Base-by-base conservation (phyloP, 2,797 vertebrate species). In the Octomys mimax region DNA sequence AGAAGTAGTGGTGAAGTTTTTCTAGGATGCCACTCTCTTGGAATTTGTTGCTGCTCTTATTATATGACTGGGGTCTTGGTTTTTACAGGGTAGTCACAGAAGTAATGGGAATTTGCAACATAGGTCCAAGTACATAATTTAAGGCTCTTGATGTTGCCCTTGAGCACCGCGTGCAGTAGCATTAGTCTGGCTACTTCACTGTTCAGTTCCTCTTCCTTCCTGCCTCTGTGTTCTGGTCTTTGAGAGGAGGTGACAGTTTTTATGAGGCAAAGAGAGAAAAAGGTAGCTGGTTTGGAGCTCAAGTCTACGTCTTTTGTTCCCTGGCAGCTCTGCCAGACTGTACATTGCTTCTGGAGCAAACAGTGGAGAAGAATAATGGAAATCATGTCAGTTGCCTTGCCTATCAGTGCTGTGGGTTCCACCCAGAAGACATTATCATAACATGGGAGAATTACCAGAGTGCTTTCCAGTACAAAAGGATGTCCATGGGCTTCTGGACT, bases 361-460 rank as follows among this genome's bases (percentile, higher is more conserved):
- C 42, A n/a, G 31, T 0, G 2, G 31, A 59, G 31, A 81, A 77
- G 70, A 24, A 26, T 7, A 90, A 90, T 24, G 68, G 75, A 59
- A 21, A 19, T 59, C 16, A 6, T 21, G 57, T 19, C 19, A 21
- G 16, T 59, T 21, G 19, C 1, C 7, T 97, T 61, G 13, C 39
- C 14, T 97, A 96, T 81, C 8, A 54, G 5, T 39, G 93, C 39
- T 59, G 21, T 83, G 54, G 89, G 13, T 98, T 97, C 80, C 97
- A 96, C 54, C 98, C 97, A 57, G 1, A 39, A 24, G 5, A 16
- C 19, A 64, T 98, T 82, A 54, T 16, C 22, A 89, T 98, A 28
- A 81, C 2, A 0, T 98, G 97, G 97, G 10, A 62, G 59, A 87
- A 85, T 5, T 2, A 66, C 46, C 91, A 54, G 54, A 18, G 68